Evolutionary conservation across 2,113 vertebrate genomes (phyloP), one percentile per base, ranked within the genome.

Genomic region (Sarotherodon lohbergeri): DNA sequence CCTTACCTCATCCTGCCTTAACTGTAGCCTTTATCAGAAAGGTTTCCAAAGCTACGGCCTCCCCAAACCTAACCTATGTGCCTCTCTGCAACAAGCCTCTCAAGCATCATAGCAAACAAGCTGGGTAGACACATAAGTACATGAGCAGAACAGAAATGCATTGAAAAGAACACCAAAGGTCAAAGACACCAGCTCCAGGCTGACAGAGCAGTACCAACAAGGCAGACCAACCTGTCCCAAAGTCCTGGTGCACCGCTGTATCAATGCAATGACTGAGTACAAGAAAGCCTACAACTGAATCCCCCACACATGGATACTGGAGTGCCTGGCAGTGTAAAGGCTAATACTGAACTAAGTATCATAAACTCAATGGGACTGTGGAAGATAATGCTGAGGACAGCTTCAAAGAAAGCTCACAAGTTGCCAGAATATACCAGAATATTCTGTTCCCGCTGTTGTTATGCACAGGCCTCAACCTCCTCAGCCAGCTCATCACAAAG

Each of bases 401-500:
- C 57, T 29, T 29, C 57, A 9, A 4, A 17, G 27, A 61, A 3
- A 32, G 56, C 56, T 59, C 56, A 59, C 27, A 61, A 17, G 27
- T 27, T 27, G 27, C 27, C 27, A 27, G 16, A 61, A 19, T 1
- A 34, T 36, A 63, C 9, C 59, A 63, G 59, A 63, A 1, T 36
- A 66, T 12, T n/a, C 17, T 63, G 17, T 66, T 63, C 61, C 4
- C 17, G 11, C 1, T 36, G 32, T 32, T 66, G 61, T 66, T 17
- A 32, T n/a, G 32, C 17, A 36, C 5, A n/a, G 32, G 5, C 29
- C 59, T 59, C 56, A 59, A 59, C 13, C 56, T 34, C 59, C 59
- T 34, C 29, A 36, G 59, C 59, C 29, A 63, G 59, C 59, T 63
- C 36, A 63, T 36, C 59, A 63, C 59, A 36, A 63, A 36, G 59